Evolutionary conservation across 2,888 invertebrate genomes (phyloP).

Genomic region (Sinohyriopsis cumingii): DNA sequence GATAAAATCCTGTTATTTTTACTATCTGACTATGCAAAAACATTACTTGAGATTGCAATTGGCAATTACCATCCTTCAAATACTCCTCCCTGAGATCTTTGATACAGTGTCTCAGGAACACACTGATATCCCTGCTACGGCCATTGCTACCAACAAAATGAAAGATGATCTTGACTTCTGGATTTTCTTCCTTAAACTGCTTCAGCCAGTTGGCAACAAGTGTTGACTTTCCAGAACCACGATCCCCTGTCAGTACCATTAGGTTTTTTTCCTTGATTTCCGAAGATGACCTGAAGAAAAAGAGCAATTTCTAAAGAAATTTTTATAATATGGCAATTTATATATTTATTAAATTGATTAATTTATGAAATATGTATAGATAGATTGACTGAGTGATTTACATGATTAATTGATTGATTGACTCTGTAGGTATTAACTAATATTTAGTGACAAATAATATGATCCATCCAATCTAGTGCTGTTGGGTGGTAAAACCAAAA

Average conservation of each 20-base stretch:
- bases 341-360: background rate
- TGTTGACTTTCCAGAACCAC: conserved; percentile 67
- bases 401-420: too few relatives aligned
- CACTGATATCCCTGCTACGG: conserved; percentile 53
- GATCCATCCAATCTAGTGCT: too few relatives aligned
- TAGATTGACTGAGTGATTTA: too few relatives aligned
- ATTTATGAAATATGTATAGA: too few relatives aligned
- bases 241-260: conserved; percentile 58
- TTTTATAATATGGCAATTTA: background rate
- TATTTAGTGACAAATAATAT: too few relatives aligned
- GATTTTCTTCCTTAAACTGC: conserved; percentile 48
- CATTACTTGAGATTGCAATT: too few relatives aligned
- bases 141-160: conserved; percentile 61
- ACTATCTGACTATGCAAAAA: too few relatives aligned
- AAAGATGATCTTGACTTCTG: conserved; percentile 54
- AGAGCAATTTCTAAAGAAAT: background rate
- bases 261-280: conserved; percentile 46
- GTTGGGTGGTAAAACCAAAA: too few relatives aligned
- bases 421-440: too few relatives aligned
- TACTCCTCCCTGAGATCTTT: conserved; percentile 41
- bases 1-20: too few relatives aligned
- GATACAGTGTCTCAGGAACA: conserved; percentile 53
- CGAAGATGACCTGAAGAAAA: conserved; percentile 32
- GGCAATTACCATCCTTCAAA: conserved; percentile 31
- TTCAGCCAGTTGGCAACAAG: conserved; percentile 64